These are phyloP conservation scores for Ophion obscuratus DNA, from an alignment of 2,888 invertebrate genomes.

Conservation along the genomic window DNA sequence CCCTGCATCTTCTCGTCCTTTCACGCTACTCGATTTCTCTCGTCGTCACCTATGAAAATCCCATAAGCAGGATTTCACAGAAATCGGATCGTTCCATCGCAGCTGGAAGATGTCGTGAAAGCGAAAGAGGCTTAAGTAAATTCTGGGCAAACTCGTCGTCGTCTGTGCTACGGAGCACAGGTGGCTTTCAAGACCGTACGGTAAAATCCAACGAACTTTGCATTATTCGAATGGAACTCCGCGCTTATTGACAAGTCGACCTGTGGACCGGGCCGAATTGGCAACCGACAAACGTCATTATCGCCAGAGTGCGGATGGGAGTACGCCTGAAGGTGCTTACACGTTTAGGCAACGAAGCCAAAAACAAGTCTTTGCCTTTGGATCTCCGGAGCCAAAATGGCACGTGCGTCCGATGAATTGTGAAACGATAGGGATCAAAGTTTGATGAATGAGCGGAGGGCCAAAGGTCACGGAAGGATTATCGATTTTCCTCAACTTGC, in stretches of 20 bases:
- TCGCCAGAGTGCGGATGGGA: neutral
- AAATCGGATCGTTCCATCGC: slow-evolving; percentile 32
- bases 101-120: neutral
- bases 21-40: neutral
- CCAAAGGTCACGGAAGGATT: slow-evolving; percentile 51
- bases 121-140: slow-evolving; percentile 39
- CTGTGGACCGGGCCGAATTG: slow-evolving; percentile 10
- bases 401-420: slow-evolving; percentile 41
- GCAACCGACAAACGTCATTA: slow-evolving; percentile 8
- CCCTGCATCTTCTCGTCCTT: slow-evolving; percentile 15
- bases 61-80: slow-evolving; percentile 24
- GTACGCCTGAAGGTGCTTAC: neutral
- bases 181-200: slow-evolving; percentile 19
- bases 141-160: slow-evolving; percentile 32
- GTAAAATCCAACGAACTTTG: slow-evolving; percentile 46
- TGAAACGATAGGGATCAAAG: slow-evolving; percentile 27
- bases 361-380: slow-evolving; percentile 24
- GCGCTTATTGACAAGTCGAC: neutral
- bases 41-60: slow-evolving; percentile 43
- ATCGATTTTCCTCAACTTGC: slow-evolving; percentile 44
- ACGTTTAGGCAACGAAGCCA: neutral
- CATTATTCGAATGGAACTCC: slow-evolving; percentile 40
- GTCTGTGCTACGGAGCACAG: slow-evolving; percentile 25
- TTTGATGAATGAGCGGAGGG: slow-evolving; percentile 54
- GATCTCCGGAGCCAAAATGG: slow-evolving; percentile 13